phyloP scores from a whole-genome alignment of 2,113 vertebrate genomes.

The Talpa occidentalis region DNA sequence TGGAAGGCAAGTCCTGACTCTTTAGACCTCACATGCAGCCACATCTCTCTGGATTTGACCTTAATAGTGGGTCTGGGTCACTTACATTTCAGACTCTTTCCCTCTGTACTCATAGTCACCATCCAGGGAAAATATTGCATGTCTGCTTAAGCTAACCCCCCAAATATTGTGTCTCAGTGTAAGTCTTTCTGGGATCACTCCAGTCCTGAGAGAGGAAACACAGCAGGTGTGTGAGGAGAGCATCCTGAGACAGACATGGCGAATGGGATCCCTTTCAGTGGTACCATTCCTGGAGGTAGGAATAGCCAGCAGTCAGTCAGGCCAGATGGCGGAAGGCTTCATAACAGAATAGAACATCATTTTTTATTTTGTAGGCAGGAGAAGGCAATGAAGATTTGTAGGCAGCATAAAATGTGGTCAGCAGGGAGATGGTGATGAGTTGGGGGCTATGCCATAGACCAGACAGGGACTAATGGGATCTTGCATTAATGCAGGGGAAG shows the following conservation, averaged over 20 bases:
- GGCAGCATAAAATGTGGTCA: background rate
- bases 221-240: background rate
- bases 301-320: background rate
- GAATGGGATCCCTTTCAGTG: background rate
- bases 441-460: accelerated
- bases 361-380: background rate
- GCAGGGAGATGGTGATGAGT: background rate
- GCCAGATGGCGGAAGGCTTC: background rate
- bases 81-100: background rate
- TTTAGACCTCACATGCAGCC: background rate
- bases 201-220: background rate
- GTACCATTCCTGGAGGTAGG: background rate
- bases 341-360: background rate
- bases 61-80: background rate
- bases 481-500: background rate
- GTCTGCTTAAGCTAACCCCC: background rate
- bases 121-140: background rate
- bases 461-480: accelerated
- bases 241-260: background rate
- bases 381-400: background rate
- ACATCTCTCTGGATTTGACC: background rate
- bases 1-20: background rate
- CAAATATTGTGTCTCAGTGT: background rate
- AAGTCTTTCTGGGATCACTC: background rate
- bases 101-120: background rate